phyloP scores from a whole-genome alignment of 2,797 vertebrate species.

The Acomys russatus region DNA sequence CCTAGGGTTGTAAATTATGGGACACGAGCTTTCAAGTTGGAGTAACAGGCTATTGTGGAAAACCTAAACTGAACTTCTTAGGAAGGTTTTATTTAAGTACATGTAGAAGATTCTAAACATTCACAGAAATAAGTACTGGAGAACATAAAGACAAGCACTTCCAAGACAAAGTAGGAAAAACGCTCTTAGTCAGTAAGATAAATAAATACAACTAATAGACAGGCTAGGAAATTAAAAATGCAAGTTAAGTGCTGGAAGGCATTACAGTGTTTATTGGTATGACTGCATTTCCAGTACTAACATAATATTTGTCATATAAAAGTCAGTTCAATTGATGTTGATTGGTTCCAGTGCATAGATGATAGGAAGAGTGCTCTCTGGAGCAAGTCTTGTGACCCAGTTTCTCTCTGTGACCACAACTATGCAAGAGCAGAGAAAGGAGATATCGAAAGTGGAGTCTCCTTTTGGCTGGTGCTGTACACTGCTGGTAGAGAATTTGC shows the following conservation, averaged over 20 bases:
- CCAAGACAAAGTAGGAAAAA: slow-evolving; percentile 27
- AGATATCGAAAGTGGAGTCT: neutral
- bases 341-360: neutral
- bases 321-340: neutral
- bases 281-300: slow-evolving; percentile 23
- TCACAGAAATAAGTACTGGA: slow-evolving; percentile 37
- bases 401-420: neutral
- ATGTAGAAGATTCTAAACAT: slow-evolving; percentile 5
- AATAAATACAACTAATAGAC: slow-evolving; percentile 17
- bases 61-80: slow-evolving; percentile 10
- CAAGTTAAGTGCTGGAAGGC: neutral
- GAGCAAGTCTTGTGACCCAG: neutral
- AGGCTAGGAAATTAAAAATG: slow-evolving; percentile 48
- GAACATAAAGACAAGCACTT: neutral
- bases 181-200: neutral
- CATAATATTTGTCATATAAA: neutral
- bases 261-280: neutral
- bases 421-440: neutral
- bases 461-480: neutral
- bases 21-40: neutral
- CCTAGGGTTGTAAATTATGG: neutral
- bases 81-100: slow-evolving; percentile 31
- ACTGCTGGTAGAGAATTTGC: neutral
- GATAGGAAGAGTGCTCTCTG: neutral
- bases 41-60: slow-evolving; percentile 32